Conservation (phyloP, 2,888 invertebrate genomes). For the Troides helena region DNA sequence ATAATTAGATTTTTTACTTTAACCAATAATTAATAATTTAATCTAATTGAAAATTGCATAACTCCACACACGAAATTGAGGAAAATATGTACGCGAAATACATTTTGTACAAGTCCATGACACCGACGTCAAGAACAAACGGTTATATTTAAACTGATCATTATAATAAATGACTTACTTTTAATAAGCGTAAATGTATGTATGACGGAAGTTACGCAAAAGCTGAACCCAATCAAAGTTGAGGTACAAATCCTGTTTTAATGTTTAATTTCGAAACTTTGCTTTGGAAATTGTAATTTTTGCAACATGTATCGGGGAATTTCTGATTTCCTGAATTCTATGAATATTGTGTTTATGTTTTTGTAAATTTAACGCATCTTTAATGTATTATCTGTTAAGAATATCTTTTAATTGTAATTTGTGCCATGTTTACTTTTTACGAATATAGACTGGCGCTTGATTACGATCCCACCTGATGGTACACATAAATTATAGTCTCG, state of each 20-base stretch:
- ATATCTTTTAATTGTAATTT: too few species aligned
- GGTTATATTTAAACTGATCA: background rate
- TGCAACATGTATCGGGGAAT: background rate
- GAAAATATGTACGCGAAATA: too few species aligned
- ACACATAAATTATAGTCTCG: too few species aligned
- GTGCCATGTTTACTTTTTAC: too few species aligned
- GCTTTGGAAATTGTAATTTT: constrained; percentile 7
- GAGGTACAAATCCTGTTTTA: constrained; percentile 8
- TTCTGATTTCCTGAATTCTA: background rate
- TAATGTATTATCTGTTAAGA: too few species aligned
- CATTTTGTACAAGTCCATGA: background rate
- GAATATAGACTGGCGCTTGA: too few species aligned
- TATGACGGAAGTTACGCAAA: constrained; percentile 4
- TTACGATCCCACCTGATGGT: too few species aligned
- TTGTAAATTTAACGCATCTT: too few species aligned
- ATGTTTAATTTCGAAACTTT: constrained; percentile 12
- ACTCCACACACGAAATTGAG: background rate
- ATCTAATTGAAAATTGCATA: background rate
- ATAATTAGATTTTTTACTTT: too few species aligned
- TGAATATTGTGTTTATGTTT: background rate
- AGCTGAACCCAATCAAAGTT: constrained; percentile 20
- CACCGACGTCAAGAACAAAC: background rate
- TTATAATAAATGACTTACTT: constrained; percentile 1
- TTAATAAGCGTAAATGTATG: background rate
- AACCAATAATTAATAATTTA: too few species aligned